Evolutionary conservation across 2,797 vertebrate species (phyloP).

Genomic region (Pantherophis alleghaniensis): DNA sequence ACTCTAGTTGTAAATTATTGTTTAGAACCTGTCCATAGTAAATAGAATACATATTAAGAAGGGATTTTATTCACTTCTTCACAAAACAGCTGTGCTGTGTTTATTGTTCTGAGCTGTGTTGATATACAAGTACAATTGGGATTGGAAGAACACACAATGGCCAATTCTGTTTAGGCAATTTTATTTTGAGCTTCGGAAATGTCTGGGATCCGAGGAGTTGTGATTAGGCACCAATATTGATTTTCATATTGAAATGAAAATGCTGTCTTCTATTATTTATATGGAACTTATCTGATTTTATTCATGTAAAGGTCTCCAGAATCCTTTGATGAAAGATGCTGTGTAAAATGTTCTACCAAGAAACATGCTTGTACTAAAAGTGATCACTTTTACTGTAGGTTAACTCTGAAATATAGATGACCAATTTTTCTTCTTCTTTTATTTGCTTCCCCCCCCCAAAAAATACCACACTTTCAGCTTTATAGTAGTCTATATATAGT

Average conservation of each 20-base stretch:
- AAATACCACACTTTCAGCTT: not conserved
- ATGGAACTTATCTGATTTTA: not conserved
- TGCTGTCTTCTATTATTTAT: constrained; percentile 14
- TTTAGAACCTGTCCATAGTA: not conserved
- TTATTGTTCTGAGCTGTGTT: not conserved
- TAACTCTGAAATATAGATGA: not conserved
- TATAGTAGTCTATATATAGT: not conserved
- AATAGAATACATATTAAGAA: not conserved
- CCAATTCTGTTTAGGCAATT: not conserved
- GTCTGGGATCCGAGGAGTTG: not conserved
- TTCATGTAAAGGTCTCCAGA: constrained; percentile 10
- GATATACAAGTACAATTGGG: not conserved
- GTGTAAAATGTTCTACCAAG: not conserved
- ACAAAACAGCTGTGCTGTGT: not conserved
- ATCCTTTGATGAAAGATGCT: constrained; percentile 15
- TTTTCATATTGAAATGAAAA: not conserved
- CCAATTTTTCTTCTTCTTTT: not conserved
- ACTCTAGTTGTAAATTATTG: not conserved
- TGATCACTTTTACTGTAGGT: not conserved
- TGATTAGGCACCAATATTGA: not conserved
- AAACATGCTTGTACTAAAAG: not conserved
- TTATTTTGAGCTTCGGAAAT: not conserved
- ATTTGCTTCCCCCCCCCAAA: not conserved
- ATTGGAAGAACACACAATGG: not conserved
- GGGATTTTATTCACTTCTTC: not conserved